Base-by-base conservation (phyloP, 2,797 vertebrate genomes). In the Hippocampus kuda region DNA sequence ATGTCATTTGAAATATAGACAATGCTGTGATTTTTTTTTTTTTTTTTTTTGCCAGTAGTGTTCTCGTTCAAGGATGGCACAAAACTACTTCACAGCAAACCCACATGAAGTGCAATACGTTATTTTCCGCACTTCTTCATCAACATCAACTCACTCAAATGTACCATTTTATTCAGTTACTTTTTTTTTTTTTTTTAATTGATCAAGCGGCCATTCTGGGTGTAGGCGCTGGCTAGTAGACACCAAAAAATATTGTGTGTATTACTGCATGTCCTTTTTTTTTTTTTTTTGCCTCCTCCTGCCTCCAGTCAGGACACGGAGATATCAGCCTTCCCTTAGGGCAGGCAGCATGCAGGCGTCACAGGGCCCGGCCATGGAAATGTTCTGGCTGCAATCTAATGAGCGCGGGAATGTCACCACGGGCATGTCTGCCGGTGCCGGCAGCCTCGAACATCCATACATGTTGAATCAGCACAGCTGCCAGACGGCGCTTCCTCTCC, bases 361-460 rank as follows among this genome's bases (percentile, higher is more conserved):
- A 18, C 27, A 26, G 5, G 84, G 85, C 84, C 84, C 81, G 76
- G 79, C 75, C 72, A 68, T 76, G 85, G 86, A 85, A 81, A 71
- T 88, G 83, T 88, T 88, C 81, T 78, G 84, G 81, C 79, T 84
- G 84, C 86, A 81, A 78, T 84, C 82, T 88, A 88, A 89, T 87
- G 88, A 88, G 87, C 77, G 64, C 76, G 63, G 71, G 86, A 81
- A 87, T 86, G 84, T 85, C 84, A 88, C 82, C 61, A 77, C 69
- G 81, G 84, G 85, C 78, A 79, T 79, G 82, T 85, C 77, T 84
- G 79, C 77, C 70, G 76, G 77, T 85, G 79, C 67, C 72, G 80
- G 76, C 81, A 77, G 34, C 12, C 65, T 26, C 16, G 15, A 77
- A 74, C 78, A 77, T 76, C 82, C 70, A 70, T 68, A 83, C 82